phyloP scores from a whole-genome alignment of 2,113 vertebrate genomes.

The Odocoileus hemionus region DNA sequence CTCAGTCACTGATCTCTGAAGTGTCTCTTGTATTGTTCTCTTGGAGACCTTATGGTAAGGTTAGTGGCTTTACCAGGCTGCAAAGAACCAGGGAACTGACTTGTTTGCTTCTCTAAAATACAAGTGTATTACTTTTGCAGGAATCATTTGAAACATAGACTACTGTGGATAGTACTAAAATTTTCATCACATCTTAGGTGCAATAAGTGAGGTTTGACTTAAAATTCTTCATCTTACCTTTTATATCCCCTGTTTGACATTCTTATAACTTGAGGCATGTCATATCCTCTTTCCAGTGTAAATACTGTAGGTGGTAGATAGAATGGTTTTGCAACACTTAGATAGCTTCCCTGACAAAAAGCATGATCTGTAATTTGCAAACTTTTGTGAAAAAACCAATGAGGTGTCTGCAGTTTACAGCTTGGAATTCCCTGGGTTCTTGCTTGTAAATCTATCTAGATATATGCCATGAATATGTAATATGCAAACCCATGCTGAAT shows the following conservation, averaged over 20 bases:
- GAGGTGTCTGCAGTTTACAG: slow-evolving; percentile 1
- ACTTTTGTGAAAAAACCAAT: slow-evolving; percentile 45
- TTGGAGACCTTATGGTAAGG: not conserved
- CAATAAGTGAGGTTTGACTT: not conserved
- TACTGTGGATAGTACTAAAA: not conserved
- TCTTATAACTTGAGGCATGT: not conserved
- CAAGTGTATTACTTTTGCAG: not conserved
- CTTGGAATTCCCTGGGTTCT: slow-evolving; percentile 39
- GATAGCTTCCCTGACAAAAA: not conserved
- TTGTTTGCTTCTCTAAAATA: not conserved
- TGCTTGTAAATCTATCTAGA: slow-evolving; percentile 49
- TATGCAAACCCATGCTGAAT: not conserved
- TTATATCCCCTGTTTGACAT: not conserved
- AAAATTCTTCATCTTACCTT: not conserved
- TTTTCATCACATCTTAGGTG: not conserved
- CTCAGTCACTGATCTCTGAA: not conserved
- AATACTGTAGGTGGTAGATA: not conserved
- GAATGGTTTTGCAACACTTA: not conserved
- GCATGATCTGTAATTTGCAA: not conserved
- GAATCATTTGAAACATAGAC: not conserved
- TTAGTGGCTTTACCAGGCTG: not conserved
- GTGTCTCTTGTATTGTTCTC: not conserved
- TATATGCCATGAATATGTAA: slow-evolving; percentile 38
- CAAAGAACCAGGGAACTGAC: not conserved
- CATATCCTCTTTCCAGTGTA: not conserved